These are phyloP conservation scores for Drusus annulatus DNA, from an alignment of 1,140 invertebrate genomes.

Conservation along the genomic window DNA sequence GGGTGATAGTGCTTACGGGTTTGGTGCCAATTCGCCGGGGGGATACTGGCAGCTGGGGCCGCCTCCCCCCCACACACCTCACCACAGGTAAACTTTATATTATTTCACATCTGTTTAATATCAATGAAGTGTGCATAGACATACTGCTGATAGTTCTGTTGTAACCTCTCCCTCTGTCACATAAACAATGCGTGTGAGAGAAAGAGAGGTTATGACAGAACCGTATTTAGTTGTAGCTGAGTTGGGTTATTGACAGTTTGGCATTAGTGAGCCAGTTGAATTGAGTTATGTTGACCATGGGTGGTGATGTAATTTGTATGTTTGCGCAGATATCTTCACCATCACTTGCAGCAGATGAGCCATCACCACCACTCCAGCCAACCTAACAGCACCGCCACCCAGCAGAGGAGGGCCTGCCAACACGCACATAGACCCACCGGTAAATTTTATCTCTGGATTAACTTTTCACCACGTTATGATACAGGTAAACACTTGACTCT, in stretches of 20 bases:
- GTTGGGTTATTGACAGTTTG: too few relatives aligned
- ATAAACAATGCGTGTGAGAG: too few relatives aligned
- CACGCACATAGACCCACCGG: neutral
- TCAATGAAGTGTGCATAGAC: too few relatives aligned
- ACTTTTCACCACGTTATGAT: neutral
- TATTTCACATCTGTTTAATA: too few relatives aligned
- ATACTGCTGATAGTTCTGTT: too few relatives aligned
- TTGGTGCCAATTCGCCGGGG: conserved; percentile 61
- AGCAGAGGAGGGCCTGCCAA: conserved; percentile 5
- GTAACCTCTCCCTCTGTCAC: too few relatives aligned
- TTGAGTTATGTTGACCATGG: too few relatives aligned
- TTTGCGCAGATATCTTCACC: conserved; percentile 51
- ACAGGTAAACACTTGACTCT: too few relatives aligned
- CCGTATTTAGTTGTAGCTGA: too few relatives aligned
- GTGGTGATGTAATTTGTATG: neutral
- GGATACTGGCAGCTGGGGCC: conserved; percentile 63
- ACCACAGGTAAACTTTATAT: conserved; percentile 63
- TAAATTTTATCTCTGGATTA: neutral
- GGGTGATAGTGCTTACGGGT: conserved; percentile 69
- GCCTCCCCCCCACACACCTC: conserved; percentile 69
- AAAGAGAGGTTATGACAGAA: too few relatives aligned
- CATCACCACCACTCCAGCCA: conserved; percentile 35
- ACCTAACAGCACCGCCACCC: neutral
- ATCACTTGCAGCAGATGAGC: conserved; percentile 36
- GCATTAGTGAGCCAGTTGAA: too few relatives aligned